Percentiles rank a stretch among this genome's conserved stretches.
Evolutionary conservation across 2,113 vertebrate genomes (phyloP).

Genomic region (Cololabis saira): DNA sequence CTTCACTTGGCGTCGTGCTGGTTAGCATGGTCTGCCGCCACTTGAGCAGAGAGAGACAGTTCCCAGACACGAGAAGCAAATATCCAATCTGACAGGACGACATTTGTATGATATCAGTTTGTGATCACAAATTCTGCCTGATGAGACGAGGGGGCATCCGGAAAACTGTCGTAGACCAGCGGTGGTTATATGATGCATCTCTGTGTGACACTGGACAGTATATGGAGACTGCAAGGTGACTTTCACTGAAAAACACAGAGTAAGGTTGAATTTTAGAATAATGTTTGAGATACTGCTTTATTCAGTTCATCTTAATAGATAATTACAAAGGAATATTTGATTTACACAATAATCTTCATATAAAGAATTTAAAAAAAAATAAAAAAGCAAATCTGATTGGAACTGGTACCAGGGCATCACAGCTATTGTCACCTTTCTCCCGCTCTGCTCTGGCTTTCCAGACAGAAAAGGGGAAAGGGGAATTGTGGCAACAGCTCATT

Average conservation of each 20-base stretch:
- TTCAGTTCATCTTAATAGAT: too few species aligned
- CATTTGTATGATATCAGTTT: slow-evolving; percentile 67
- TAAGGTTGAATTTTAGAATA: neutral
- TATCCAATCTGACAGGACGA: slow-evolving; percentile 70
- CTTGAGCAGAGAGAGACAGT: slow-evolving; percentile 60
- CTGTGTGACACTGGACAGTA: slow-evolving; percentile 29
- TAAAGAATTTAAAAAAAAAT: too few species aligned
- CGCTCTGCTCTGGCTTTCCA: too few species aligned
- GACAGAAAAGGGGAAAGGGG: too few species aligned
- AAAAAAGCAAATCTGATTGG: too few species aligned
- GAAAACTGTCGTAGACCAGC: slow-evolving; percentile 53
- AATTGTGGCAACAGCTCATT: neutral
- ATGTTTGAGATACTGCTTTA: neutral
- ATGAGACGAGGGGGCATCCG: slow-evolving; percentile 55
- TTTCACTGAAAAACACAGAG: slow-evolving; percentile 10
- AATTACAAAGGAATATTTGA: too few species aligned
- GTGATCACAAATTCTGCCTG: slow-evolving; percentile 68
- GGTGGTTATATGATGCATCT: slow-evolving; percentile 45
- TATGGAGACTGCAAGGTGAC: slow-evolving; percentile 14
- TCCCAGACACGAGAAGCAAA: slow-evolving; percentile 60
- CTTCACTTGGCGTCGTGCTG: slow-evolving; percentile 71
- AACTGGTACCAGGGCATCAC: too few species aligned
- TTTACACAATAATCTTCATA: too few species aligned
- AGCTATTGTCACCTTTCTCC: too few species aligned
- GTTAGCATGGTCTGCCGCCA: slow-evolving; percentile 71